Conservation (phyloP, 1,140 invertebrate genomes). For the Drosophila parabipectinata region DNA sequence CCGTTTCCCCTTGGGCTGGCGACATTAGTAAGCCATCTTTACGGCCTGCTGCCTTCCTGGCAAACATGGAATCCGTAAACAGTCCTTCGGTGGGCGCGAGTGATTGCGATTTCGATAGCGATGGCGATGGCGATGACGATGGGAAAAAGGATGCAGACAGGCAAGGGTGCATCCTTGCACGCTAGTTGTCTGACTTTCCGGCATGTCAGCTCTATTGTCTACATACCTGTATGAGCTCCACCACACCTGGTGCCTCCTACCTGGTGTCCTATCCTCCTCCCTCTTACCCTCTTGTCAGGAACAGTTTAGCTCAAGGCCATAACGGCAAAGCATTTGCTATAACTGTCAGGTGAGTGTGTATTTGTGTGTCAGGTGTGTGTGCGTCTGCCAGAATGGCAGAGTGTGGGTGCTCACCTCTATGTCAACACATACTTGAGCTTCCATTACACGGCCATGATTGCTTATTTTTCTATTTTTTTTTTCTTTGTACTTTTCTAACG, state of each 20-base stretch:
- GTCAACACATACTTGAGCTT: constrained; percentile 79
- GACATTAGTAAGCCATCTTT: constrained; percentile 75
- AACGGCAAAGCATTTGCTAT: constrained; percentile 66
- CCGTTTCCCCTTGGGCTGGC: constrained; percentile 32
- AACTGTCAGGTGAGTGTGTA: constrained; percentile 60
- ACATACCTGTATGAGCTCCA: constrained; percentile 8
- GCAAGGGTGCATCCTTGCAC: constrained; percentile 45
- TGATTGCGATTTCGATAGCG: constrained; percentile 35
- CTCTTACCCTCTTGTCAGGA: constrained; percentile 59
- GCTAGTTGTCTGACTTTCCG: constrained; percentile 64
- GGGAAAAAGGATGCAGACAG: constrained; percentile 46
- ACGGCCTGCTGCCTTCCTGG: constrained; percentile 72
- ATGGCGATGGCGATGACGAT: not conserved
- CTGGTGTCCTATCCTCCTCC: too few species aligned
- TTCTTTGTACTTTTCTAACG: constrained; percentile 10
- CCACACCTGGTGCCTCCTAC: constrained; percentile 14
- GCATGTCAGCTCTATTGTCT: constrained; percentile 63
- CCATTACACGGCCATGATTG: constrained; percentile 79
- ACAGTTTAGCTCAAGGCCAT: constrained; percentile 80
- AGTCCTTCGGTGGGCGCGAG: constrained; percentile 45
- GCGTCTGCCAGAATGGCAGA: constrained; percentile 21
- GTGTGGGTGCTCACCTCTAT: constrained; percentile 41
- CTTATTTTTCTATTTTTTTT: constrained; percentile 58
- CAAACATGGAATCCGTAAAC: constrained; percentile 75
- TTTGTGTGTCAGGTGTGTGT: constrained; percentile 11